phyloP scores from a whole-genome alignment of 2,888 invertebrate species.

The Himalopsyche anomala region DNA sequence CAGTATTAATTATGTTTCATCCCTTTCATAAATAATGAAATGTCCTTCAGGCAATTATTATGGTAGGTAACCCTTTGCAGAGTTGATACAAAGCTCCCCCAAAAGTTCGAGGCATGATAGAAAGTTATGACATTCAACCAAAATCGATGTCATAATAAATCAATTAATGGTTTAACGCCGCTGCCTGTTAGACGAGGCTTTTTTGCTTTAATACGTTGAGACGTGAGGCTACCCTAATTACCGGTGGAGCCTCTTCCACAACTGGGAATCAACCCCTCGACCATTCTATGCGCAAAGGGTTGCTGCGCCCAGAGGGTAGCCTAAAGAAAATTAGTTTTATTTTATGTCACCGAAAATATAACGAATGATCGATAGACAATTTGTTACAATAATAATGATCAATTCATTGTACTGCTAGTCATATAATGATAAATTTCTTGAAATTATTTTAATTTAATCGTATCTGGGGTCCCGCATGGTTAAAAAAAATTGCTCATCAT shows the following conservation, averaged over 20 bases:
- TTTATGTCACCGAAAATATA: conserved; percentile 45
- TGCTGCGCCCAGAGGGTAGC: conserved; percentile 51
- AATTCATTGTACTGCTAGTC: background rate
- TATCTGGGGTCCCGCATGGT: too few species aligned
- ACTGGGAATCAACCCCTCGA: conserved; percentile 39
- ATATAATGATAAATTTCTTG: too few species aligned
- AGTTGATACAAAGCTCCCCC: conserved; percentile 45
- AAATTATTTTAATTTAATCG: too few species aligned
- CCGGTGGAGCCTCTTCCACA: conserved; percentile 42
- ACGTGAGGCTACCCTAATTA: conserved; percentile 64
- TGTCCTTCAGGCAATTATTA: conserved; percentile 55
- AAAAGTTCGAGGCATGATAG: conserved; percentile 51
- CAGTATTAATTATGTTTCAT: conserved; percentile 47
- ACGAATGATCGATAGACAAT: conserved; percentile 16
- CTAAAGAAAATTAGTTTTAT: conserved; percentile 64
- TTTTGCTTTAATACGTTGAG: conserved; percentile 62
- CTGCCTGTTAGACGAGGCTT: conserved; percentile 54
- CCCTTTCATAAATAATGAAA: conserved; percentile 53
- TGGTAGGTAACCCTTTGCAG: conserved; percentile 36
- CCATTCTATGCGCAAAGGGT: conserved; percentile 54
- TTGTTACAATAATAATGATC: background rate
- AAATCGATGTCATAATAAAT: conserved; percentile 66
- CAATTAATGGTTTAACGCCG: conserved; percentile 63
- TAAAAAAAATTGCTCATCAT: too few species aligned
- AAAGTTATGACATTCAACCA: conserved; percentile 65